Conservation (phyloP, 2,797 vertebrate species). For the Thaleichthys pacificus region DNA sequence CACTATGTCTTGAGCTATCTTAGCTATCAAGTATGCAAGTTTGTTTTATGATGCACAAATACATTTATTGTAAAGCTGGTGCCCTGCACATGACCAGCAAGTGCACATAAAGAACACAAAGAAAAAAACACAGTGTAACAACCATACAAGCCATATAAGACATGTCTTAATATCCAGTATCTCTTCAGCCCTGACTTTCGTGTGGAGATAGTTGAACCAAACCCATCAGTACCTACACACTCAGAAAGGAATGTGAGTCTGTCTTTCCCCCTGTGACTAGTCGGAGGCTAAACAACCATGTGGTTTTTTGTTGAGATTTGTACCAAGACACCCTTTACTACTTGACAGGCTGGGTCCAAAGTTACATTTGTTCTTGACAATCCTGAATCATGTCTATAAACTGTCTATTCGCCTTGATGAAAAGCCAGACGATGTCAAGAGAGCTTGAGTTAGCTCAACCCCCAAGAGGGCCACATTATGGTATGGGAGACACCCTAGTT, state of each 20-base stretch:
- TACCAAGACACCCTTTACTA: conserved; percentile 11
- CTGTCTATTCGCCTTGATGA: conserved; percentile 8
- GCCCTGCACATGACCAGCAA: background rate
- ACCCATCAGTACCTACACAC: background rate
- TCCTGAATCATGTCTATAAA: conserved; percentile 6
- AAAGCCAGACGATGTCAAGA: conserved; percentile 21
- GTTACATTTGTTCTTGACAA: background rate
- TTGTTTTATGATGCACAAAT: background rate
- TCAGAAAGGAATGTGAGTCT: conserved; percentile 3
- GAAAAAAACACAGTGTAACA: background rate
- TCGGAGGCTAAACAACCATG: background rate
- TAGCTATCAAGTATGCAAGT: background rate
- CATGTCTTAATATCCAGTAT: background rate
- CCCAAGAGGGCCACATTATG: background rate
- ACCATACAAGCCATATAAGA: background rate
- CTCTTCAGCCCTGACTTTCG: background rate
- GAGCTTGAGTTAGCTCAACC: background rate
- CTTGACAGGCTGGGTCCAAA: background rate
- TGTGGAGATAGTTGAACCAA: background rate
- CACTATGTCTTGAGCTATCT: background rate
- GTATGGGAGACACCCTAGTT: background rate
- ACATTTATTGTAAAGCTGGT: background rate
- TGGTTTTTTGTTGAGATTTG: conserved; percentile 5
- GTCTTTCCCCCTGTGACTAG: background rate
- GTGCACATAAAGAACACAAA: background rate